Base-by-base conservation (phyloP, 1,140 invertebrate species). In the Daktulosphaira vitifoliae region DNA sequence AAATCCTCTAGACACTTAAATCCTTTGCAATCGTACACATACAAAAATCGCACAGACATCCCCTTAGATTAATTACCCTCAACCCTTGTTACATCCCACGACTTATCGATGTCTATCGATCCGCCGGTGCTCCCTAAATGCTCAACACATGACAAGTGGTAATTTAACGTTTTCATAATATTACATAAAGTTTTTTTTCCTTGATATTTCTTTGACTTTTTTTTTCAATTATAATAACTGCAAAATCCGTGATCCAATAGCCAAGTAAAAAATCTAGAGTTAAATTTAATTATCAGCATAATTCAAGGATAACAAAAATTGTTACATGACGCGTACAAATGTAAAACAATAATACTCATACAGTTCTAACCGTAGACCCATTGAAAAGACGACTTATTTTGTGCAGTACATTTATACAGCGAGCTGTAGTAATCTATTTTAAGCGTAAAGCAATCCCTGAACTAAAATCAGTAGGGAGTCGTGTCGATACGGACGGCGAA, bases 21-120 rank as follows among this genome's bases (percentile, higher is more conserved):
- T 62, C 56, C 56, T 62, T 46, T 29, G 56, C 56, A 20, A 48
- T 62, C 53, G 33, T 39, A 54, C 52, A 25, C n/a, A 48, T 29
- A 62, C 26, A 33, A 33, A 33, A 62, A 29, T 23, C 23, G 29
- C 29, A n/a, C n/a, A 59, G 54, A 59, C 56, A 29, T 62, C 56
- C 56, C 42, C 26, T 48, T 62, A 62, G 56, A 62, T 62, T 62
- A 62, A 62, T 62, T 62, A 39, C 56, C 26, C 11, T 62, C 29
- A 9, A 4, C 22, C 18, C 38, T 23, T 25, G 53, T 22, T 53
- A 53, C 11, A 11, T 11, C 29, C 29, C 29, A 44, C 39, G 39
- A 16, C 39, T 44, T n/a, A 11, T 11, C 39, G 39, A 44, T 11
- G 39, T 4, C n/a, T n/a, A 44, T n/a, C 39, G 39, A 11, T 11